Percentiles rank a stretch among this genome's conserved stretches.
Conservation (phyloP, 2,797 vertebrate genomes). For the Lepidocolaptes lacrymiger region DNA sequence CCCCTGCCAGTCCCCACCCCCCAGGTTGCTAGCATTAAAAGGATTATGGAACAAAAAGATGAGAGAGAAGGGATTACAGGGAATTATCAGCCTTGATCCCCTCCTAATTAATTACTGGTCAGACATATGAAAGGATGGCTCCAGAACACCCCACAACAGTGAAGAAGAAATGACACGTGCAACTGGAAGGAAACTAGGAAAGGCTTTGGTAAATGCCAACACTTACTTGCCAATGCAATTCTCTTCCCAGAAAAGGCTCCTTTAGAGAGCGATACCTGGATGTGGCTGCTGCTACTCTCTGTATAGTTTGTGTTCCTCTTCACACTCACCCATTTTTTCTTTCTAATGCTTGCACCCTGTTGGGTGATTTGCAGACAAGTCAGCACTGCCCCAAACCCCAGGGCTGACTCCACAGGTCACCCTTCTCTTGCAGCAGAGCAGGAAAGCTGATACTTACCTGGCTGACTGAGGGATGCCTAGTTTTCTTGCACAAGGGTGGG, state of each 20-base stretch:
- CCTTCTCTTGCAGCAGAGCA: not conserved
- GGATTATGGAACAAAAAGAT: constrained; percentile 69
- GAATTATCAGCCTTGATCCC: constrained; percentile 68
- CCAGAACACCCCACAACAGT: not conserved
- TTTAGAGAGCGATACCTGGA: not conserved
- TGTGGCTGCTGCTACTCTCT: not conserved
- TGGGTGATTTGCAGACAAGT: not conserved
- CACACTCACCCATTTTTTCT: not conserved
- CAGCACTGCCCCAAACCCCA: not conserved
- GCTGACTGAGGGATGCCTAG: not conserved
- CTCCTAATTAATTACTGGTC: constrained; percentile 75
- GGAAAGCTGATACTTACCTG: not conserved
- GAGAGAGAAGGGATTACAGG: constrained; percentile 67
- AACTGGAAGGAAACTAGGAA: not conserved
- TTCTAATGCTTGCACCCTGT: not conserved
- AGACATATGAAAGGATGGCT: constrained; percentile 34
- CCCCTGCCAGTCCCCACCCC: not conserved
- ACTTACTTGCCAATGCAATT: not conserved
- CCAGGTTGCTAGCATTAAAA: constrained; percentile 38
- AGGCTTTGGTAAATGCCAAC: constrained; percentile 12
- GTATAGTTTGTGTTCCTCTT: not conserved
- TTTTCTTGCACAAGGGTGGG: not conserved
- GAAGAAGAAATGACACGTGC: not conserved
- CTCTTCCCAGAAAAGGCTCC: not conserved
- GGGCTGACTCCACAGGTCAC: not conserved